Base-by-base conservation (phyloP, 2,797 vertebrate genomes). In the Megaceryle alcyon region DNA sequence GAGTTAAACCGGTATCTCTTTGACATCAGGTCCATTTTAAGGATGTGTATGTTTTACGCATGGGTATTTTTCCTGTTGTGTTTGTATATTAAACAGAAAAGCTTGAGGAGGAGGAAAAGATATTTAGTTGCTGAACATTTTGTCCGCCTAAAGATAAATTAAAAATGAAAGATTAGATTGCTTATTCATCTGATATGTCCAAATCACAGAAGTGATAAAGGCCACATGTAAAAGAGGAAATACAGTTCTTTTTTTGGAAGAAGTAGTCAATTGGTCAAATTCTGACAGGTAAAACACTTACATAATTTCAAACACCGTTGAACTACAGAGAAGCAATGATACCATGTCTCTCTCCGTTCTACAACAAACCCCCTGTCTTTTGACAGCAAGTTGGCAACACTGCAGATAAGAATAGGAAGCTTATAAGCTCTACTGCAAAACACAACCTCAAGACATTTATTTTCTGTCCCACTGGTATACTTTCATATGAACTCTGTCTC, bases 401-500 rank as follows among this genome's bases (percentile, higher is more conserved):
- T 35, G 3, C 59, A 83, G 56, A 72, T 66, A 54, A 79, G 54
- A 28, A 87, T 54, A 90, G 79, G 68, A 92, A 92, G 59, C 60
- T 61, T 90, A 81, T 72, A 59, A 94, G 77, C 57, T 82, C 54
- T 69, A 56, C 44, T 77, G 66, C 33, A 90, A 88, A 92, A 95
- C 56, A 87, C 49, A 83, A 83, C 73, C 80, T 94, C 56, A 77
- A 94, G 92, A 88, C 60, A 90, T 95, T 95, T 92, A 91, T 96
- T 96, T 95, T 96, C 87, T 92, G 54, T 92, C 94, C 80, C 82
- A 84, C 33, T 14, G 82, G 92, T 91, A 69, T 73, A 81, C 77
- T 94, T 95, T 91, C 77, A 76, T 79, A 90, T 80, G 91, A 93
- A 92, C 70, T 90, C 91, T 94, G 79, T 83, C 88, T 96, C 82